A percentile compares a stretch with the other conserved stretches of the same genome.
These are phyloP conservation scores for Stenichneumon culpator DNA, from an alignment of 2,888 invertebrate genomes.

Conservation along the genomic window DNA sequence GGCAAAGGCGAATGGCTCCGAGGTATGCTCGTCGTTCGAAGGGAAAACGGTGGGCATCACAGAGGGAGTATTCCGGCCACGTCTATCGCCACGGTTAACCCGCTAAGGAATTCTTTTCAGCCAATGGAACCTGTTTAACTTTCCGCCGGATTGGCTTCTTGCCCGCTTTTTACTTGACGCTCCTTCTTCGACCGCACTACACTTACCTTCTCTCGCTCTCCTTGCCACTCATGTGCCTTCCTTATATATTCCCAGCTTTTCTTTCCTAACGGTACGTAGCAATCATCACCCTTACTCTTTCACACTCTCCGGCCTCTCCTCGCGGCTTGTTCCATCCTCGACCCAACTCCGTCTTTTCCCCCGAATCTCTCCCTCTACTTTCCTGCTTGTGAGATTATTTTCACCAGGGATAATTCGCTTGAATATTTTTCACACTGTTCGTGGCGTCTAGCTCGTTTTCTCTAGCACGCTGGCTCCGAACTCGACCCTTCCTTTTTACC, in stretches of 20 bases:
- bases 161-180: constrained; percentile 53
- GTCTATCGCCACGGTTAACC: constrained; percentile 59
- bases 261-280: constrained; percentile 12
- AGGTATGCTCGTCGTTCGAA: constrained; percentile 53
- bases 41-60: constrained; percentile 32
- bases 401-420: constrained; percentile 58
- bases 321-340: constrained; percentile 26
- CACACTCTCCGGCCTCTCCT: constrained; percentile 13
- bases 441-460: constrained; percentile 26
- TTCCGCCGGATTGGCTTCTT: constrained; percentile 61
- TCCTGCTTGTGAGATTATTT: constrained; percentile 54
- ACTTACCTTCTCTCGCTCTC: constrained; percentile 5
- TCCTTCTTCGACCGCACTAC: background rate
- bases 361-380: background rate
- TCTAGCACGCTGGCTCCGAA: background rate
- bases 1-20: constrained; percentile 27
- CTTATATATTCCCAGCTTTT: constrained; percentile 7
- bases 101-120: constrained; percentile 63
- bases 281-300: constrained; percentile 12
- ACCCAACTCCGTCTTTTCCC: constrained; percentile 17
- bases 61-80: constrained; percentile 56
- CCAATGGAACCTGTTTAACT: constrained; percentile 64
- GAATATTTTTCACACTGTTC: constrained; percentile 57
- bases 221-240: background rate
- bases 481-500: constrained; percentile 24